Percentiles rank a stretch among this genome's conserved stretches.
Conservation (phyloP, 2,113 vertebrate species). For the Equus przewalskii region DNA sequence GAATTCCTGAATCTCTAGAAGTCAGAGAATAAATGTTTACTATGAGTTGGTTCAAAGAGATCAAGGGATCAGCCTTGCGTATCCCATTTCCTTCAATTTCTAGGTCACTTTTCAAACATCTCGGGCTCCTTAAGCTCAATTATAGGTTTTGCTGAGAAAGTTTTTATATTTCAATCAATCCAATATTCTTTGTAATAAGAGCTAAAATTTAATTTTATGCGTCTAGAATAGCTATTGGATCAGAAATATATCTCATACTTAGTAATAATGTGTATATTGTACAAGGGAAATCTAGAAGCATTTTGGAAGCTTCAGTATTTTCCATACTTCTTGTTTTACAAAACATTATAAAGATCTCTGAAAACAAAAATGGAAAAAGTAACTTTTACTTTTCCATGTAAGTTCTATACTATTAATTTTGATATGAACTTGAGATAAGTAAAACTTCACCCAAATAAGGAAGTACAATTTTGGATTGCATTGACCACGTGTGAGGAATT, state of each 20-base stretch:
- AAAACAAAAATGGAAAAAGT: conserved; percentile 26
- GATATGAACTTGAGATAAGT: neutral
- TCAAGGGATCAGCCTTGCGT: neutral
- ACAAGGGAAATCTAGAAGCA: neutral
- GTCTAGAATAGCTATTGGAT: neutral
- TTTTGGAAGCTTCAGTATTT: conserved; percentile 22
- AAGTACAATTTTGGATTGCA: neutral
- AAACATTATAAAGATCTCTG: conserved; percentile 22
- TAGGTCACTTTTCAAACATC: neutral
- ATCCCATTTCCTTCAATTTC: neutral
- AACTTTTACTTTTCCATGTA: neutral
- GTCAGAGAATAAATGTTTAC: neutral
- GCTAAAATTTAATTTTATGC: conserved; percentile 21
- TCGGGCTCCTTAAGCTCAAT: neutral
- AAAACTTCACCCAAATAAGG: neutral
- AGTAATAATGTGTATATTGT: neutral
- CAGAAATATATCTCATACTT: conserved; percentile 19
- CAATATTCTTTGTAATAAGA: conserved; percentile 31
- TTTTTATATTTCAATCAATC: conserved; percentile 13
- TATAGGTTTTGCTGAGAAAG: neutral
- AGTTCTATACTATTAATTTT: conserved; percentile 4
- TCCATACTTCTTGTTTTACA: neutral
- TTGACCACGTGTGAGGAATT: neutral
- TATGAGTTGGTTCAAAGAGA: conserved; percentile 25
- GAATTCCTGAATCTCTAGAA: neutral